These are phyloP conservation scores for Atlantisia rogersi DNA, from an alignment of 2,113 vertebrate species.

Conservation along the genomic window DNA sequence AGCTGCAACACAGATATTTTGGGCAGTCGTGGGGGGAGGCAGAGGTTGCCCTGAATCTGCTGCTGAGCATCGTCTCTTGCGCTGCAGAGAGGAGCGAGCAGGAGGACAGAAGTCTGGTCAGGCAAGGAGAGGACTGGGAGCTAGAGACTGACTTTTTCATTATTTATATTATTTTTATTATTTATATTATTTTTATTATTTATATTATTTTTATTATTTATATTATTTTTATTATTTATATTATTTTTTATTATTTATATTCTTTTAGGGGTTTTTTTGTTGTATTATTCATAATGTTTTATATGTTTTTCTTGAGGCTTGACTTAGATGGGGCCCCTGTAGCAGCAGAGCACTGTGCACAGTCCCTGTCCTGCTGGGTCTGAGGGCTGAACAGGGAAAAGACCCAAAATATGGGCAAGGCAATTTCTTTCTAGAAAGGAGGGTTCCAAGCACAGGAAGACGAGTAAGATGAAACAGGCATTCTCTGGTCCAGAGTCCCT, in stretches of 20 bases:
- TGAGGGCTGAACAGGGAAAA: not conserved
- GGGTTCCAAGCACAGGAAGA: not conserved
- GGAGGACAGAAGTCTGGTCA: not conserved
- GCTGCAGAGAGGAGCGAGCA: not conserved
- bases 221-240: no score
- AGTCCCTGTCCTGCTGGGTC: not conserved
- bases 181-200: not conserved
- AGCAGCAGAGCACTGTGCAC: not conserved
- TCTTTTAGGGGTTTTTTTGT: not conserved
- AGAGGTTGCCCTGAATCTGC: not conserved
- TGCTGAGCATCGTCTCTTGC: not conserved
- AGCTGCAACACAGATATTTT: not conserved
- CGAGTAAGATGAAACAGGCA: not conserved
- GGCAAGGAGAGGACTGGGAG: not conserved
- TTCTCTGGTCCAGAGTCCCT: not conserved
- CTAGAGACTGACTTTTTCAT: not conserved
- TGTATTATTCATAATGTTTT: not conserved
- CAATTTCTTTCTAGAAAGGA: not conserved
- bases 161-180: not conserved
- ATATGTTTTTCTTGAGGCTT: not conserved
- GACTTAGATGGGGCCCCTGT: not conserved
- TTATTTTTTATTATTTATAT: not conserved
- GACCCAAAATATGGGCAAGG: not conserved
- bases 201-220: not conserved
- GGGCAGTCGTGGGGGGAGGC: fast-evolving